Base-by-base conservation (phyloP, 2,888 invertebrate species). In the Phorcus lineatus region DNA sequence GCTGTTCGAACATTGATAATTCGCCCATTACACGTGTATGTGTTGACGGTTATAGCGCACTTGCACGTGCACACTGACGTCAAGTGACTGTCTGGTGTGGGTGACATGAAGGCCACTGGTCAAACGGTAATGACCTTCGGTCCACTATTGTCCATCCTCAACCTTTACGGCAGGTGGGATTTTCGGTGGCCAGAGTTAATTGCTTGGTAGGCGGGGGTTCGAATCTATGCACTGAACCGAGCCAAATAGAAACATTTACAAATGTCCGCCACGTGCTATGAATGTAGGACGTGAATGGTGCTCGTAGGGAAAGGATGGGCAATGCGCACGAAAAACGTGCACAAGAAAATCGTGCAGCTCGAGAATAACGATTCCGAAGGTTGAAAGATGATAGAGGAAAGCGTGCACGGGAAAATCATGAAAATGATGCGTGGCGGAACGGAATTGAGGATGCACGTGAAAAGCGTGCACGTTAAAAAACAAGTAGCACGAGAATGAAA, bases 61-160 rank as follows among this genome's bases (percentile, higher is more conserved):
- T 40, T 40, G 40, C 70, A 70, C 70, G 70, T 70, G 70, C 70
- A 28, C 28, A n/a, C 62, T 28, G 62, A 62, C 62, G 62, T 62
- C 62, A 62, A 62, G 62, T 62, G 62, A 62, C 62, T 17, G 28
- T 4, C 28, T 24, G 28, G 28, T 28, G 28, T 24, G 40, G 28
- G 40, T 19, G 19, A 36, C 31, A 70, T 36, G 40, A 9, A 17
- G 31, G 40, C 19, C 36, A 70, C 70, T 40, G 70, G 70, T 70
- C 70, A 70, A 36, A 36, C 70, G 36, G 40, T 17, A 70, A 70
- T 70, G 70, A 70, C 70, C 19, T 19, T 31, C n/a, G 28, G 70
- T 19, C 17, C n/a, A 36, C 40, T 36, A 70, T 70, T 70, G 70
- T 70, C 36, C 40, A 28, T 70, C 36, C 6, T n/a, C 70, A 36